Conservation (phyloP, 2,113 vertebrate genomes). For the Butastur rufipennis region DNA sequence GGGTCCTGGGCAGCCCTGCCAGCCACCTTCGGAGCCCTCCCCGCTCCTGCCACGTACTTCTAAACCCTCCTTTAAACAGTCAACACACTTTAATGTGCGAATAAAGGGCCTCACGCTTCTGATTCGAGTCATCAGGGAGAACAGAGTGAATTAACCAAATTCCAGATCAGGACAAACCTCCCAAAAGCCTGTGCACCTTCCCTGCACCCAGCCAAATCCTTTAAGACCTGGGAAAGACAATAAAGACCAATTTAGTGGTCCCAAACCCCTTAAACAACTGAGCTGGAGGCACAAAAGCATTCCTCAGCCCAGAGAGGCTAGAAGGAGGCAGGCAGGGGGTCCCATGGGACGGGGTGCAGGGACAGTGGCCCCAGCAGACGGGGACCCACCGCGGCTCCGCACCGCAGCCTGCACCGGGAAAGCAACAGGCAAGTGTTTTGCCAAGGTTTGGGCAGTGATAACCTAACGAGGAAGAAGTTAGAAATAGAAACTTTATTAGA, state of each 20-base stretch:
- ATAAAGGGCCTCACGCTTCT: not conserved
- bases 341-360: not conserved
- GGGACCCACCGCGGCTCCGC: fast-evolving
- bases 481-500: not conserved
- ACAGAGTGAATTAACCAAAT: not conserved
- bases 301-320: not conserved
- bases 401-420: not conserved
- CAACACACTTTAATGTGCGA: not conserved
- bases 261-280: not conserved
- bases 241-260: not conserved
- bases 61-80: not conserved
- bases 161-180: not conserved
- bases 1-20: not conserved
- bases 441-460: not conserved
- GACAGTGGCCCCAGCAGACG: not conserved
- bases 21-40: not conserved
- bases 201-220: not conserved
- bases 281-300: not conserved
- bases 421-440: not conserved
- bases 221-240: not conserved
- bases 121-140: fast-evolving
- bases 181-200: not conserved
- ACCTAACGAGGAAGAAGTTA: not conserved
- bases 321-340: fast-evolving
- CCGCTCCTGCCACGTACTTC: not conserved